phyloP scores from a whole-genome alignment of 2,113 vertebrate species.

The Haemorhous mexicanus region DNA sequence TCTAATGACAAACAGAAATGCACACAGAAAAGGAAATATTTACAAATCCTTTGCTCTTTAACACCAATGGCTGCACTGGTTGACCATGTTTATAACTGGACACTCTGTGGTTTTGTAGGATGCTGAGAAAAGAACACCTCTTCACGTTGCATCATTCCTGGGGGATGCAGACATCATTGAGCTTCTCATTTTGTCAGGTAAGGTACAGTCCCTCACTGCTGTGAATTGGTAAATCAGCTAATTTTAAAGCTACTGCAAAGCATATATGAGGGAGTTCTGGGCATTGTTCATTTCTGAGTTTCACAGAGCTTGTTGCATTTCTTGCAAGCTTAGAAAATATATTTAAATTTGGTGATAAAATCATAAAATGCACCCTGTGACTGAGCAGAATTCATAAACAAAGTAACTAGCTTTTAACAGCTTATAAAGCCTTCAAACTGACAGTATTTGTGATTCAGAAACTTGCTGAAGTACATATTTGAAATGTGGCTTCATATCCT shows the following conservation, averaged over 20 bases:
- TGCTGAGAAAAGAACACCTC: slow-evolving; percentile 90
- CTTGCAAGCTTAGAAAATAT: neutral
- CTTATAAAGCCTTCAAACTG: neutral
- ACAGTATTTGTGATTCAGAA: neutral
- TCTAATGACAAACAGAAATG: neutral
- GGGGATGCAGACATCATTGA: slow-evolving; percentile 96
- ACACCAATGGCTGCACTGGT: neutral
- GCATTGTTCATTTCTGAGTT: neutral
- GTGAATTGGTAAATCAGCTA: neutral
- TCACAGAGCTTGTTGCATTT: neutral
- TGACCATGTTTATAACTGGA: neutral
- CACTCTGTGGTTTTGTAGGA: slow-evolving; percentile 75
- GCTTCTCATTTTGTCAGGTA: slow-evolving; percentile 95
- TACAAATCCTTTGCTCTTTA: neutral
- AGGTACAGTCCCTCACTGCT: neutral
- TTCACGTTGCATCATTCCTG: slow-evolving; percentile 92
- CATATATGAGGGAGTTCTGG: neutral
- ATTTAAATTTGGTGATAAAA: neutral
- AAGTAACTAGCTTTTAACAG: neutral
- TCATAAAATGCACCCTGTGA: neutral
- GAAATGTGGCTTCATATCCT: neutral
- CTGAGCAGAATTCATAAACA: neutral
- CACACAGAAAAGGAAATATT: neutral
- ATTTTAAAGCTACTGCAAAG: neutral
- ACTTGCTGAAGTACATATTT: neutral